Conservation (phyloP, 92 coral and sea anemone species). For the Palythoa heliodiscus region DNA sequence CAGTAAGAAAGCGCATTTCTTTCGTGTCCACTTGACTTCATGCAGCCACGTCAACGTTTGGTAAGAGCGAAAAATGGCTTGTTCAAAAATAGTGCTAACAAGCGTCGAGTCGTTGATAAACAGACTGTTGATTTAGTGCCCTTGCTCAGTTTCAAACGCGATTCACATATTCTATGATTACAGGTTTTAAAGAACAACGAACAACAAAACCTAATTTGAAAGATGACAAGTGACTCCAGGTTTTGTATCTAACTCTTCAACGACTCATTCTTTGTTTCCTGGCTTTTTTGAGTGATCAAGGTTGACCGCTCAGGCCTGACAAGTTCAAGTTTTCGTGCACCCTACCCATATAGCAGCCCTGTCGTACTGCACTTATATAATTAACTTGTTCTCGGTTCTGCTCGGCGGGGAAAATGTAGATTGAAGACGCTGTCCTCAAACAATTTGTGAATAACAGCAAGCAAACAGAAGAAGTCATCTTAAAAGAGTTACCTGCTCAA, state of each 20-base stretch:
- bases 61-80: constrained; percentile 10
- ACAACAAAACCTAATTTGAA: constrained; percentile 10
- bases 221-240: constrained; percentile 21
- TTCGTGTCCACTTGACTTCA: constrained; percentile 35
- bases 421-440: background rate
- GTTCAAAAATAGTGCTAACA: background rate
- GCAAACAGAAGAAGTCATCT: constrained; percentile 10
- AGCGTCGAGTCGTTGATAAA: constrained; percentile 25
- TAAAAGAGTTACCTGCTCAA: background rate
- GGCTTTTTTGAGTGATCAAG: constrained; percentile 22
- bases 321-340: constrained; percentile 36
- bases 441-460: constrained; percentile 1
- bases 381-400: constrained; percentile 14
- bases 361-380: background rate
- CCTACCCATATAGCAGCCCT: constrained; percentile 31
- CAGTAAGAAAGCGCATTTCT: constrained; percentile 29
- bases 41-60: constrained; percentile 24
- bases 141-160: background rate
- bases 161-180: constrained; percentile 10
- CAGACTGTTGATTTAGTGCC: background rate
- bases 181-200: constrained; percentile 29
- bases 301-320: constrained; percentile 24
- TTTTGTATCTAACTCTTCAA: constrained; percentile 16
- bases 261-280: constrained; percentile 25
- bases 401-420: background rate